Evolutionary conservation across 2,888 invertebrate genomes (phyloP).

Genomic region (Lissonota sp.): DNA sequence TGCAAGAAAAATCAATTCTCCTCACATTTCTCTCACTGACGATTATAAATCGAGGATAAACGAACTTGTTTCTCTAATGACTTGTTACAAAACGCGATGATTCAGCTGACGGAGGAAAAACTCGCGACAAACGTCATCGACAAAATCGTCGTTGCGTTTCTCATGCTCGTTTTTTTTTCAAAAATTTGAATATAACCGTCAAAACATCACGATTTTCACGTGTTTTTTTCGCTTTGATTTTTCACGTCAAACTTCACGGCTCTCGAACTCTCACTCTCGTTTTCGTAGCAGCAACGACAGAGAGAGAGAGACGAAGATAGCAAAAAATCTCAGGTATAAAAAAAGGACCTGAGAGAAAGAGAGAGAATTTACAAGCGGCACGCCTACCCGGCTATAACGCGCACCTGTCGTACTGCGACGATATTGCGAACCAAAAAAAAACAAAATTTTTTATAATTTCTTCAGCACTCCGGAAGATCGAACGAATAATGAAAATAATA

Average conservation of each 20-base stretch:
- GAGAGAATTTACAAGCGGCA: constrained; percentile 40
- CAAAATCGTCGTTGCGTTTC: constrained; percentile 39
- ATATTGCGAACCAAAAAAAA: constrained; percentile 9
- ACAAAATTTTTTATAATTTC: constrained; percentile 17
- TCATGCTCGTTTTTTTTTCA: constrained; percentile 40
- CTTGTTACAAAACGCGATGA: not conserved
- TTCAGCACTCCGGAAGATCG: constrained; percentile 13
- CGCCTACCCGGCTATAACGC: constrained; percentile 55
- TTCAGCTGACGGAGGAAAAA: constrained; percentile 56
- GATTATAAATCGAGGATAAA: not conserved
- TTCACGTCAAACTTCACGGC: not conserved
- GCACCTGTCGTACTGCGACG: constrained; percentile 57
- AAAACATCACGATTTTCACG: not conserved
- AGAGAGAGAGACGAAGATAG: too few relatives aligned
- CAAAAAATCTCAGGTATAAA: constrained; percentile 17
- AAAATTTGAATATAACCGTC: too few relatives aligned
- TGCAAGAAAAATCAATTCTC: not conserved
- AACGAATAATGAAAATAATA: constrained; percentile 18
- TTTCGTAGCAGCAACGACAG: not conserved
- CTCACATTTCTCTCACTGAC: not conserved
- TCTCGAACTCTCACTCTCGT: constrained; percentile 28
- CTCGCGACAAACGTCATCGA: constrained; percentile 53
- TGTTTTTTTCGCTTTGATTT: not conserved
- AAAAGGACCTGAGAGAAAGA: not conserved
- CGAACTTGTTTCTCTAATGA: too few relatives aligned